These are phyloP conservation scores for Actenoides hombroni DNA, from an alignment of 2,113 vertebrate genomes.

Conservation along the genomic window DNA sequence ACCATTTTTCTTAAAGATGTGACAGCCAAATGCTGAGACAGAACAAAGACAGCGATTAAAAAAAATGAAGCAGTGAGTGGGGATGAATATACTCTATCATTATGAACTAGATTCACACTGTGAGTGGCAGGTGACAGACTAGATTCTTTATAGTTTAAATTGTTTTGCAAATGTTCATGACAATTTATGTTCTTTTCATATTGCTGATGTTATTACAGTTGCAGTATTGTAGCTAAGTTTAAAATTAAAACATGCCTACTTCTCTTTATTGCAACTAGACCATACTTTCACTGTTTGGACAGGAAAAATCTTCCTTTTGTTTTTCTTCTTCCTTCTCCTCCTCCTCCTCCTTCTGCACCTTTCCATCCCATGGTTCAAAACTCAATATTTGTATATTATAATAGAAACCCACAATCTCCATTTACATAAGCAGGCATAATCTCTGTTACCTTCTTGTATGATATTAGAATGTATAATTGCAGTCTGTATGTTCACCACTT, in stretches of 20 bases:
- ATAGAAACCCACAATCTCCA: background rate
- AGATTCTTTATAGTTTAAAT: too few relatives aligned
- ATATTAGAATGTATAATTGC: background rate
- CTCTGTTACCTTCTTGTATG: background rate
- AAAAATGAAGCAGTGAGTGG: background rate
- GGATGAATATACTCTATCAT: too few relatives aligned
- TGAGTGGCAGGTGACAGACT: too few relatives aligned
- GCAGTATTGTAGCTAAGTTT: too few relatives aligned
- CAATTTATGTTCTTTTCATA: too few relatives aligned
- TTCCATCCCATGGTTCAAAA: background rate
- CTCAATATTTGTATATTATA: background rate
- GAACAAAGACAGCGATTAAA: slow-evolving; percentile 31
- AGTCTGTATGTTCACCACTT: background rate
- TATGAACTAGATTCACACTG: too few relatives aligned
- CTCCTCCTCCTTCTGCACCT: background rate
- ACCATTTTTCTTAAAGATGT: slow-evolving; percentile 36
- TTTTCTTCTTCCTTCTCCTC: background rate
- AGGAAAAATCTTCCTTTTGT: background rate
- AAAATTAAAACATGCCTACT: background rate
- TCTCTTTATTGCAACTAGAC: background rate
- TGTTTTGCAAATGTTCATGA: too few relatives aligned
- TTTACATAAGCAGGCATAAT: background rate
- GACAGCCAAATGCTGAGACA: slow-evolving; percentile 40
- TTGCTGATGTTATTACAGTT: too few relatives aligned
- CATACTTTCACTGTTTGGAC: background rate